Conservation (phyloP, 2,113 vertebrate species). For the Desmodus rotundus region DNA sequence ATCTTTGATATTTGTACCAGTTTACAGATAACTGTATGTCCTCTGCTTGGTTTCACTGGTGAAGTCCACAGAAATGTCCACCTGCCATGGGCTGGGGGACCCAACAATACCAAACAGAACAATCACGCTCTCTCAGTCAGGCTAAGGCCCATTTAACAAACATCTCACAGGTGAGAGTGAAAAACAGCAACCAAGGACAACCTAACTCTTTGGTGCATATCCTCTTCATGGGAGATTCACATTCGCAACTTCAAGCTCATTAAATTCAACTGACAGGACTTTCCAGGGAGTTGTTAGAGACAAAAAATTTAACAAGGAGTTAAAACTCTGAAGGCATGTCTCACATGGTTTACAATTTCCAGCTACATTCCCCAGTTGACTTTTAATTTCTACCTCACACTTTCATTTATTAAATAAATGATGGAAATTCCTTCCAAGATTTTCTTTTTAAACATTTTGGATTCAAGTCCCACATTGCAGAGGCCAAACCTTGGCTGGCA, state of each 20-base stretch:
- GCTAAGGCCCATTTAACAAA: background rate
- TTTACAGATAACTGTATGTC: background rate
- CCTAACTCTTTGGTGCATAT: background rate
- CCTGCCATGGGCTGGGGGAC: background rate
- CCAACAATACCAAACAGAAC: background rate
- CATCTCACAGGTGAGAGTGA: background rate
- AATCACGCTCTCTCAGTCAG: background rate
- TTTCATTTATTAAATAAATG: slow-evolving; percentile 46
- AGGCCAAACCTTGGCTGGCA: slow-evolving; percentile 53
- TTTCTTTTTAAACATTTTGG: slow-evolving; percentile 61
- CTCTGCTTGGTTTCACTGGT: background rate
- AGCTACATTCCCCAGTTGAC: slow-evolving; percentile 22
- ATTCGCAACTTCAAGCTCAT: background rate
- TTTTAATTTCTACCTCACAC: slow-evolving; percentile 32
- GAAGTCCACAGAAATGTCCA: slow-evolving; percentile 28
- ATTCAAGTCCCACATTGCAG: background rate
- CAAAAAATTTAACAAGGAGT: background rate
- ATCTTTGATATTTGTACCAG: background rate
- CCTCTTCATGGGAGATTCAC: background rate
- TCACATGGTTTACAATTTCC: slow-evolving; percentile 41
- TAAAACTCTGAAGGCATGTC: background rate
- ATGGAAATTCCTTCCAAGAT: slow-evolving; percentile 48
- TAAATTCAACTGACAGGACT: background rate
- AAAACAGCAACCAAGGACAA: background rate
- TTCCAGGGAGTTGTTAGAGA: background rate